A percentile compares a stretch with the other conserved stretches of the same genome.
phyloP scores from a whole-genome alignment of 2,888 invertebrate genomes.

The Dicranocentrus wangi region DNA sequence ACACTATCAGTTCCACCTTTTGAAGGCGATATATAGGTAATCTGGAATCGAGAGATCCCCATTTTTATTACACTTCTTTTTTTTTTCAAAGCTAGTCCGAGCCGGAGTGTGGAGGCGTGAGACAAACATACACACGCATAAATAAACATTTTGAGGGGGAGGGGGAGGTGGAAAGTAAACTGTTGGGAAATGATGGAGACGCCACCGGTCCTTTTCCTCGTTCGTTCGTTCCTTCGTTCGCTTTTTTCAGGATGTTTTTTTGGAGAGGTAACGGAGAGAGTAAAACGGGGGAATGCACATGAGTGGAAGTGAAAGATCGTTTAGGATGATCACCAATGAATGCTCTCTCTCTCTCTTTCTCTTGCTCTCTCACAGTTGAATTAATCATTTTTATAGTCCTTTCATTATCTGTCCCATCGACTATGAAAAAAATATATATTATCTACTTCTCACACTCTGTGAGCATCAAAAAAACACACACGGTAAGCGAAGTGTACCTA shows the following conservation, averaged over 20 bases:
- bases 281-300: constrained; percentile 62
- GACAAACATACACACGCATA: constrained; percentile 24
- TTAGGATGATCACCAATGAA: constrained; percentile 67
- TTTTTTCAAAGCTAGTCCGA: too few relatives aligned
- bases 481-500: too few relatives aligned
- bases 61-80: too few relatives aligned
- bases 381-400: constrained; percentile 72
- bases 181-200: too few relatives aligned
- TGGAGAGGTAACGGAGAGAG: not conserved
- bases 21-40: too few relatives aligned
- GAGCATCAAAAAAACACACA: constrained; percentile 24
- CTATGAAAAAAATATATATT: constrained; percentile 57
- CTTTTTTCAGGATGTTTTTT: too few relatives aligned
- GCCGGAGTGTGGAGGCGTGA: not conserved
- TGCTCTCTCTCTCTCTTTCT: constrained; percentile 60
- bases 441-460: constrained; percentile 32
- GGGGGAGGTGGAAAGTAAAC: too few relatives aligned
- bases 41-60: too few relatives aligned
- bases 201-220: too few relatives aligned
- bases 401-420: constrained; percentile 70
- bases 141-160: too few relatives aligned
- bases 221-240: too few relatives aligned
- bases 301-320: constrained; percentile 69
- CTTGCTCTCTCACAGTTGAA: constrained; percentile 62
- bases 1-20: too few relatives aligned